Evolutionary conservation across 1,140 invertebrate species (phyloP), one percentile per base, ranked within the genome.

Genomic region (Meloidogyne floridensis): DNA sequence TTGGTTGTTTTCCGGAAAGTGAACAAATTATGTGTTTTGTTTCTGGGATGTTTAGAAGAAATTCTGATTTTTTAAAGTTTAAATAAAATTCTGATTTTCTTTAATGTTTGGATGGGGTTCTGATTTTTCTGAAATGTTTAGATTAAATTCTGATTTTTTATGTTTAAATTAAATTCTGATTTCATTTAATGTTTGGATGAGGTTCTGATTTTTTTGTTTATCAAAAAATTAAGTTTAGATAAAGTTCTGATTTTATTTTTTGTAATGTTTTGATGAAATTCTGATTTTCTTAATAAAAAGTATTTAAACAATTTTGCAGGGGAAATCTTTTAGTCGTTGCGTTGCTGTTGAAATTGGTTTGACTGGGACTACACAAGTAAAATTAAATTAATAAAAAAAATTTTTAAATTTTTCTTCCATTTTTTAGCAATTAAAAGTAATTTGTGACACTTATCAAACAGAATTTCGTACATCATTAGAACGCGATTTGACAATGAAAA

Each of bases 361-460:
- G 20, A 86, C 85, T 18, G 71, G 47, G 32, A 32, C 32, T 2
- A 32, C 32, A 76, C 85, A n/a, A 51, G 84, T 86, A 69, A 74
- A 81, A 47, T 69, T 70, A 53, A 69, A 18, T 15, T 18, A 32
- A 0, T 10, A 7, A 8, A 20, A 8, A 20, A 75, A 77, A 10
- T 72, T 13, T 8, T 5, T 20, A 0, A 47, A 47, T 4, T 56
- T 20, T 71, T 15, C 79, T 2, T 8, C 32, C 47, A 54, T 73
- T 87, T 15, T 65, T 79, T 18, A 86, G 86, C 85, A 86, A 80
- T 73, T 86, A 53, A 87, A 87, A 81, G 85, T 86, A 7, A 87
- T 86, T 56, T 84, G 86, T 8, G 85, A 86, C 56, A 74, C 86
- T 51, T 86, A 86, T 65, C 78, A 79, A 72, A 81, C 65, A 7